A percentile compares a stretch with the other conserved stretches of the same genome.
Conservation (phyloP, 2,888 invertebrate species). For the Pyrochroa serraticornis region DNA sequence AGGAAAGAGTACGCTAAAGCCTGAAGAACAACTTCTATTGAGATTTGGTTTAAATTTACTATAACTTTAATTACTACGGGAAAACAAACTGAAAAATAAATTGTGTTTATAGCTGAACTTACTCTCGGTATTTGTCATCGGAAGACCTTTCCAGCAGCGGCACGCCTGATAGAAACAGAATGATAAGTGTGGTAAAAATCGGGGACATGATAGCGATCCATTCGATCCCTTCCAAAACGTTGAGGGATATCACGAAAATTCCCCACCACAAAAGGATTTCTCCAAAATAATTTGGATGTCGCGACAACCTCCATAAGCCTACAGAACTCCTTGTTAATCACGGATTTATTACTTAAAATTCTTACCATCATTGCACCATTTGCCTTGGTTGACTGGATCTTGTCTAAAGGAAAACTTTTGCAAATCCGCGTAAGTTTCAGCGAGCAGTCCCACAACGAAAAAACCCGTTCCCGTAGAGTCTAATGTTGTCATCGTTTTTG, state of each 20-base stretch:
- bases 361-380: slow-evolving; percentile 89
- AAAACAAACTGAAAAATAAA: too few species aligned
- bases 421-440: slow-evolving; percentile 89
- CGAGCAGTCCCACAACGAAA: slow-evolving; percentile 82
- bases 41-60: too few species aligned
- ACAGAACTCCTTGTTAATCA: neutral
- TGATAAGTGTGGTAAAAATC: slow-evolving; percentile 84
- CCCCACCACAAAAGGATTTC: slow-evolving; percentile 95
- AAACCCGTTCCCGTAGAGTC: slow-evolving; percentile 86
- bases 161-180: slow-evolving; percentile 89
- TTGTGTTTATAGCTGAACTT: too few species aligned
- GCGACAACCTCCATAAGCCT: slow-evolving; percentile 77
- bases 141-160: slow-evolving; percentile 86
- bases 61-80: too few species aligned
- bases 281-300: slow-evolving; percentile 95
- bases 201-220: slow-evolving; percentile 88
- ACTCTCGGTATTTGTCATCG: slow-evolving; percentile 88
- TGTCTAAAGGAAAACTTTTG: slow-evolving; percentile 92
- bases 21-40: too few species aligned
- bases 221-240: slow-evolving; percentile 83
- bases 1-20: too few species aligned
- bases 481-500: slow-evolving; percentile 84
- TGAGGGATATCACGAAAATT: slow-evolving; percentile 85
- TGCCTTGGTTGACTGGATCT: slow-evolving; percentile 86
- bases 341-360: slow-evolving; percentile 19